Base-by-base conservation (phyloP, 2,113 vertebrate genomes). In the Polypterus senegalus region DNA sequence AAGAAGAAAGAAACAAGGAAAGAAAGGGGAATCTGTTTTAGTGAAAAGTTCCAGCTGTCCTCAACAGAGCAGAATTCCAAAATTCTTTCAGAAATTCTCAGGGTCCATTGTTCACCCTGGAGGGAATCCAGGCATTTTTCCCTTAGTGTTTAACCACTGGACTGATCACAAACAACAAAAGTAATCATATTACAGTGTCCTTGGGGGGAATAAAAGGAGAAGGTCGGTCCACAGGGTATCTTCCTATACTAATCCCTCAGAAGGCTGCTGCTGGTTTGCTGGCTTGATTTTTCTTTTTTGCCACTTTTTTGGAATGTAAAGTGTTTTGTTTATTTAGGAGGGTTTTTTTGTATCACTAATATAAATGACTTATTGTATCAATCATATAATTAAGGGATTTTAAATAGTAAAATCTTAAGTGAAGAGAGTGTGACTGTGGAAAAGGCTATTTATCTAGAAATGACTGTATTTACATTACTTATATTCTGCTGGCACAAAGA, bases 141-240 rank as follows among this genome's bases (percentile, higher is more conserved):
- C 77, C 76, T 78, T 84, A 85, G 83, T 80, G 79, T 70, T 77
- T 61, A 77, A 79, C 74, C 83, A 83, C 61, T 82, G 80, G 78
- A 86, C 63, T 82, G 79, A 76, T 76, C 67, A 73, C 74, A 80
- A 84, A 83, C 73, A 73, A 79, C 81, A 27, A 79, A 73, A 75
- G 82, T 85, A 85, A 88, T 85, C 83, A 86, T 83, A 83, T 86
- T 81, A 82, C 81, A 84, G 82, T 83, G 80, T 81, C 78, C 76
- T 79, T 74, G 76, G 73, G 72, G 27, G 27, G 27, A 27, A 27
- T 1, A 27, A 73, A 70, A 79, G 71, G 70, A 67, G 72, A 70
- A 72, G 66, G 62, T 65, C 65, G 70, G 81, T 59, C 83, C 61
- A 53, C 74, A 60, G 85, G 81, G 78, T 78, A 71, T 71, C 74